Evolutionary conservation across 2,888 invertebrate species (phyloP).

Genomic region (Colostygia pectinataria): DNA sequence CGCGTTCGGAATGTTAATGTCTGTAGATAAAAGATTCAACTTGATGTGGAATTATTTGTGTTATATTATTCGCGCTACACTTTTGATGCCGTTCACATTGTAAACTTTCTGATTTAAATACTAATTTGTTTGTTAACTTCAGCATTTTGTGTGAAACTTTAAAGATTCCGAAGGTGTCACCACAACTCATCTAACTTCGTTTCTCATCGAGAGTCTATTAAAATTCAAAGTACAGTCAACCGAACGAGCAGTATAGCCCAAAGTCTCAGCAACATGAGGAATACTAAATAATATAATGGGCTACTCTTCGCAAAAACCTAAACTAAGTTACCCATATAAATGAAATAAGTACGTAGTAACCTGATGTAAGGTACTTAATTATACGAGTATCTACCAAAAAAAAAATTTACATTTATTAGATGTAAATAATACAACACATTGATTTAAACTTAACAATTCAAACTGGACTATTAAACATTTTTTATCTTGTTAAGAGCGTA

Average conservation of each 20-base stretch:
- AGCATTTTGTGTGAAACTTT: conserved; percentile 20
- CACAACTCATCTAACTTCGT: conserved; percentile 28
- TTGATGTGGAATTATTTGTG: conserved; percentile 34
- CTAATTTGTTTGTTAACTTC: conserved; percentile 22
- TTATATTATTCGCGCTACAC: conserved; percentile 15
- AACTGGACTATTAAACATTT: no score
- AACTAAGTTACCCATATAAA: no score
- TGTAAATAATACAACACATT: no score
- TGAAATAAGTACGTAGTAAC: no score
- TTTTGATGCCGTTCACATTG: conserved; percentile 18
- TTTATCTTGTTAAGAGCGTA: no score
- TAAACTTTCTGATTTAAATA: conserved; percentile 23
- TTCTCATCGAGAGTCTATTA: conserved; percentile 27
- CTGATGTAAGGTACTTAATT: no score
- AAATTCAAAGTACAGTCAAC: conserved; percentile 28
- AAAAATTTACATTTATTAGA: no score
- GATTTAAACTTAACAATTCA: no score
- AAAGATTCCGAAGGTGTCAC: conserved; percentile 25
- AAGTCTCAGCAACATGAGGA: not conserved
- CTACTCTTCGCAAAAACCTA: not conserved
- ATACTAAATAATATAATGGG: not conserved
- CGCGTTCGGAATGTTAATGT: conserved; percentile 58
- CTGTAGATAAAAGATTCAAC: conserved; percentile 45
- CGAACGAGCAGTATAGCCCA: conserved; percentile 8
- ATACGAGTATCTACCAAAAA: no score